phyloP scores from a whole-genome alignment of 1,140 invertebrate genomes.

The Grapholita molesta region DNA sequence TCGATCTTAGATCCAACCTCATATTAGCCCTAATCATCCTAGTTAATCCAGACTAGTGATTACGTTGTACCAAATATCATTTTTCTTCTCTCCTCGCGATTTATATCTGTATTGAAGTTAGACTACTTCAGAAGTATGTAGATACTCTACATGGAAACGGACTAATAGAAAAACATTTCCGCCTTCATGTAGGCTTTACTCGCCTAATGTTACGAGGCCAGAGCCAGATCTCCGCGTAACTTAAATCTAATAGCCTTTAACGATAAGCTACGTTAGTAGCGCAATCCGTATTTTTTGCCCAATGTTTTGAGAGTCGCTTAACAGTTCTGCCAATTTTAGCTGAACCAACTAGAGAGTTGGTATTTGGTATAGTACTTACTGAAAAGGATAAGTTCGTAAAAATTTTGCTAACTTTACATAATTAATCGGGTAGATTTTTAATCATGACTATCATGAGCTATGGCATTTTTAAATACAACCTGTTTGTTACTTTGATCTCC shows the following conservation, averaged over 20 bases:
- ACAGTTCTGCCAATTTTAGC: background rate
- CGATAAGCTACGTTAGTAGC: background rate
- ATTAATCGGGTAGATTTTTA: too few species aligned
- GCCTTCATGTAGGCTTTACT: background rate
- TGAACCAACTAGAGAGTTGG: too few species aligned
- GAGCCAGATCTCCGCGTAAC: background rate
- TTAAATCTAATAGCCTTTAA: background rate
- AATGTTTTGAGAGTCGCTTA: background rate
- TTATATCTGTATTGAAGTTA: background rate
- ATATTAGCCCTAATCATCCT: too few species aligned
- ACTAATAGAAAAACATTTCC: background rate
- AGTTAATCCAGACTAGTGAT: too few species aligned
- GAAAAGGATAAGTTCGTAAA: too few species aligned
- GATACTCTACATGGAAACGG: background rate
- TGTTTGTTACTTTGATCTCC: too few species aligned
- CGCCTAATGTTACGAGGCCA: background rate
- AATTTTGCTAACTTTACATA: too few species aligned
- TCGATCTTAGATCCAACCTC: too few species aligned
- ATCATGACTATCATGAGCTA: too few species aligned
- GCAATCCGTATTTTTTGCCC: background rate
- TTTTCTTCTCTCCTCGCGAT: background rate
- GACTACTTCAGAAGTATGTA: background rate
- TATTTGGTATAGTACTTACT: too few species aligned
- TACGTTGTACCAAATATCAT: background rate
- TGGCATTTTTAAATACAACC: too few species aligned